These are phyloP conservation scores for Oryzias javanicus DNA, from an alignment of 2,113 vertebrate genomes.

Conservation along the genomic window DNA sequence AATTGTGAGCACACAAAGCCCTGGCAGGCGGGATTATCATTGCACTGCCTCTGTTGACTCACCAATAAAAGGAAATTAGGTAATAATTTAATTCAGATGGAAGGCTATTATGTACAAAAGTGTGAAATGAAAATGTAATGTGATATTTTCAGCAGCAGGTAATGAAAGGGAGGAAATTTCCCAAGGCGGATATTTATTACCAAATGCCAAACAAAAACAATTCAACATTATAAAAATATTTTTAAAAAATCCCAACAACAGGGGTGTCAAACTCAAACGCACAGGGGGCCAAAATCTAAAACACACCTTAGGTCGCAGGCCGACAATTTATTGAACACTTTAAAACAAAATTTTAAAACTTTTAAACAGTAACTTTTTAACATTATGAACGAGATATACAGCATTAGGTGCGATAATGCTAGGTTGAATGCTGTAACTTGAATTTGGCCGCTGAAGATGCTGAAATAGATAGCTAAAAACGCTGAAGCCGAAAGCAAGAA, in stretches of 20 bases:
- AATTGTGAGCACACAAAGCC: not conserved
- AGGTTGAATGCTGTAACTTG: too few relatives aligned
- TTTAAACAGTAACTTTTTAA: too few relatives aligned
- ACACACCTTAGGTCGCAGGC: too few relatives aligned
- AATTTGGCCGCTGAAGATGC: too few relatives aligned
- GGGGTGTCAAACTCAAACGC: not conserved
- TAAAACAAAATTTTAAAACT: too few relatives aligned
- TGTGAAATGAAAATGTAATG: conserved; percentile 48
- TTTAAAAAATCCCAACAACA: conserved; percentile 6
- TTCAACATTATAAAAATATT: conserved; percentile 48
- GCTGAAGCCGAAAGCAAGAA: too few relatives aligned
- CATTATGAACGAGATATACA: too few relatives aligned
- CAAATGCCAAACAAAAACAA: conserved; percentile 23
- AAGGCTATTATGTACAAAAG: conserved; percentile 28
- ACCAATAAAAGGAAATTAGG: conserved; percentile 32
- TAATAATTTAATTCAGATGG: conserved; percentile 42
- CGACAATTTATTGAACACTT: too few relatives aligned
- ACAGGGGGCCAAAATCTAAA: too few relatives aligned
- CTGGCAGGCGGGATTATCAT: not conserved
- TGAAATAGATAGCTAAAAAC: too few relatives aligned
- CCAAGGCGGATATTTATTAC: conserved; percentile 65
- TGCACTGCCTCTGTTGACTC: conserved; percentile 13
- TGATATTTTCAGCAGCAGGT: conserved; percentile 21
- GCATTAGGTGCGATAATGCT: too few relatives aligned
- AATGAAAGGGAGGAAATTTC: conserved; percentile 45